Percentiles rank a stretch among this genome's conserved stretches.
phyloP scores from a whole-genome alignment of 2,113 vertebrate genomes.

The Carassius carassius region DNA sequence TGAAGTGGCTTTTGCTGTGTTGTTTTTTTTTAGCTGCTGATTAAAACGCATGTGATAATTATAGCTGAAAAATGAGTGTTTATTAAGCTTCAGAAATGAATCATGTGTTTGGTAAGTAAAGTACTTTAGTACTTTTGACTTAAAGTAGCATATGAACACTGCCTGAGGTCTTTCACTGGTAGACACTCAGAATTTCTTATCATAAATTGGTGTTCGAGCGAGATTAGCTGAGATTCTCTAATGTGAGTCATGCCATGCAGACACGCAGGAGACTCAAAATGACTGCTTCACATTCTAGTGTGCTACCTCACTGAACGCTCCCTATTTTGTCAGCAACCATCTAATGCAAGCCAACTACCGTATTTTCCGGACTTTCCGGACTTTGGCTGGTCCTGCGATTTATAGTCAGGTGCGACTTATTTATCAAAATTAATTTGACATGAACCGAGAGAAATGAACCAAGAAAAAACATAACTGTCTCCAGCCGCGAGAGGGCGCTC shows the following conservation, averaged over 20 bases:
- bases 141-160: slow-evolving; percentile 2
- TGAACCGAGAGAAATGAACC: no score
- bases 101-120: slow-evolving; percentile 31
- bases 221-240: not conserved
- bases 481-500: no score
- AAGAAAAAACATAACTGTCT: no score
- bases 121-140: slow-evolving; percentile 17
- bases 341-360: not conserved
- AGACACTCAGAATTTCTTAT: slow-evolving; percentile 23
- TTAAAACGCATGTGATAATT: slow-evolving; percentile 5
- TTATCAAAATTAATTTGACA: no score
- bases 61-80: slow-evolving; percentile 26
- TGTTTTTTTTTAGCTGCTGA: not conserved
- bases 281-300: not conserved
- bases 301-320: not conserved
- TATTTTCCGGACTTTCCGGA: no score
- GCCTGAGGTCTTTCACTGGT: slow-evolving; percentile 26
- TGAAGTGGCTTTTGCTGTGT: not conserved
- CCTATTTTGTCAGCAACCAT: not conserved
- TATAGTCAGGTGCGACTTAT: no score
- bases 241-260: not conserved
- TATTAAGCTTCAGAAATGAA: slow-evolving; percentile 28
- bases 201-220: slow-evolving; percentile 5
- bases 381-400: no score
- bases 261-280: not conserved